Percentiles rank a stretch among this genome's conserved stretches.
Evolutionary conservation across 2,888 invertebrate genomes (phyloP).

Genomic region (Trisateles emortualis): DNA sequence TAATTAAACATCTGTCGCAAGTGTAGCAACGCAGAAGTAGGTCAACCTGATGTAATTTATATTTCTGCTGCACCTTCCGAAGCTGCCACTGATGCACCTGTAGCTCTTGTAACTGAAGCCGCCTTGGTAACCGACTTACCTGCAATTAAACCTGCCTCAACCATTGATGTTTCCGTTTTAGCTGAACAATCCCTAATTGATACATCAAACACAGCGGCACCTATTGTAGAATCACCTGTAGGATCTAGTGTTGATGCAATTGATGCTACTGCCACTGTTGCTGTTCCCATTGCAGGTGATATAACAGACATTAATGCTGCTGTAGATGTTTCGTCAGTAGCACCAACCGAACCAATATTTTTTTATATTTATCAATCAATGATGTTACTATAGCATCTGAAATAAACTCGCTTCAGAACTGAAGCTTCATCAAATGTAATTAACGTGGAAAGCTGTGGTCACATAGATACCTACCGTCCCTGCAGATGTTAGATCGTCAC

Average conservation of each 20-base stretch:
- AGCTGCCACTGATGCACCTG: neutral
- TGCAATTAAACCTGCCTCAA: conserved; percentile 2
- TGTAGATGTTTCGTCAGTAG: neutral
- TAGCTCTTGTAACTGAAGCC: conserved; percentile 1
- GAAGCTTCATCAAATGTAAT: conserved; percentile 10
- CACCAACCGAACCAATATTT: neutral
- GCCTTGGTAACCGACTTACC: neutral
- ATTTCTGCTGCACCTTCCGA: no score
- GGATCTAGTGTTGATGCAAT: conserved; percentile 1
- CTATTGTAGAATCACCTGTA: no score
- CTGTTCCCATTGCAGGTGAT: neutral
- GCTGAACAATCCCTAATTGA: neutral
- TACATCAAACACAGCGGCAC: no score
- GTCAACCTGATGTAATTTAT: no score
- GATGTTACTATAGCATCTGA: conserved; percentile 2
- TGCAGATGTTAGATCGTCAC: conserved; percentile 65
- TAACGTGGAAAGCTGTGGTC: conserved; percentile 3
- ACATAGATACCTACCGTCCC: conserved; percentile 20
- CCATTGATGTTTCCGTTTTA: conserved; percentile 4
- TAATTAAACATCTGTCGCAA: neutral
- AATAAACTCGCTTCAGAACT: neutral
- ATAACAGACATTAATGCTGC: neutral
- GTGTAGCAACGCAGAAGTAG: neutral
- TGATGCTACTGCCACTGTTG: conserved; percentile 1
- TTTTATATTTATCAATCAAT: neutral